These are phyloP conservation scores for Brachyrhaphis roseni DNA, from an alignment of 2,797 vertebrate species.

Conservation along the genomic window DNA sequence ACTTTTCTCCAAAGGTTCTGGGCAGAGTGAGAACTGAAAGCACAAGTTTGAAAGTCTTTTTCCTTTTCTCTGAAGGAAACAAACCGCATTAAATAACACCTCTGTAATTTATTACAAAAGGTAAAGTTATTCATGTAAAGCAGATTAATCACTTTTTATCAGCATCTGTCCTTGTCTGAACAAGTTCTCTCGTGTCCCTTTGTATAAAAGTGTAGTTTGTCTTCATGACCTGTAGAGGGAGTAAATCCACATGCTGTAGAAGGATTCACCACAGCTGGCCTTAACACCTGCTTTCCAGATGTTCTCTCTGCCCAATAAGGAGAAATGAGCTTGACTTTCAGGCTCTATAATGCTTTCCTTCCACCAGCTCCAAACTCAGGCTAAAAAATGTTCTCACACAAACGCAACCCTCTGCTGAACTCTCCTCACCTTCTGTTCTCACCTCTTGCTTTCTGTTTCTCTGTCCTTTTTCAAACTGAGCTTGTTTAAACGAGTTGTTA, in stretches of 20 bases:
- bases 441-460: slow-evolving; percentile 36
- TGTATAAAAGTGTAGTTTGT: slow-evolving; percentile 29
- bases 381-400: slow-evolving; percentile 29
- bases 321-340: slow-evolving; percentile 72
- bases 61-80: background rate
- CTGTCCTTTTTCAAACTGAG: slow-evolving; percentile 25
- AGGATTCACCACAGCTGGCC: slow-evolving; percentile 57
- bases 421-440: slow-evolving; percentile 43
- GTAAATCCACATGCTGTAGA: slow-evolving; percentile 57
- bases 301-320: slow-evolving; percentile 55
- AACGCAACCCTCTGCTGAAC: slow-evolving; percentile 49
- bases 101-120: background rate
- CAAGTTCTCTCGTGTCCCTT: slow-evolving; percentile 36
- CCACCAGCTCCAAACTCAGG: slow-evolving; percentile 1
- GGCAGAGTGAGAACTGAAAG: background rate
- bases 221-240: slow-evolving; percentile 68
- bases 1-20: background rate
- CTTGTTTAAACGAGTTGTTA: slow-evolving; percentile 59
- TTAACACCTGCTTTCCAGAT: slow-evolving; percentile 84
- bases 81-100: background rate
- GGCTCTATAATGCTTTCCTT: slow-evolving; percentile 53
- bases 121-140: background rate
- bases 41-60: background rate
- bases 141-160: background rate
- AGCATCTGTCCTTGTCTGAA: slow-evolving; percentile 16